Conservation (phyloP, 2,113 vertebrate genomes). For the Pollachius pollachius region DNA sequence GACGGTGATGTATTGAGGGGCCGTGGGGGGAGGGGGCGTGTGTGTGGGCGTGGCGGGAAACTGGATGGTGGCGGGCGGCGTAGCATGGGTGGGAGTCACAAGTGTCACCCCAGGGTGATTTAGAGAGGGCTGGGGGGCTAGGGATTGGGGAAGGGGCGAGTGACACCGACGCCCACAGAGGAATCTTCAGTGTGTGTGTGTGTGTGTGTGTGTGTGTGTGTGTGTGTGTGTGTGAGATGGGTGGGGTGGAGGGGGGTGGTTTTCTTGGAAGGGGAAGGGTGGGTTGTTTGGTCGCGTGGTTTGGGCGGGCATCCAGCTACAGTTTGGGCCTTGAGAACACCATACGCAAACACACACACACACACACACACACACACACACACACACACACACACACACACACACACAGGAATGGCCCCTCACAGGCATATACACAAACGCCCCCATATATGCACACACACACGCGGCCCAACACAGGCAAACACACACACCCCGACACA, state of each 20-base stretch:
- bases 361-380: not conserved
- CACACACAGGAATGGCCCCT: not conserved
- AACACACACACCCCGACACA: not conserved
- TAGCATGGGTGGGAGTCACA: conserved; percentile 50
- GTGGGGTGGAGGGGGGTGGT: conserved; percentile 12
- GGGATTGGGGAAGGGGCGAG: conserved; percentile 30
- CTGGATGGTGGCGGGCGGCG: conserved; percentile 8
- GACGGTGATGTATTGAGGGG: no score
- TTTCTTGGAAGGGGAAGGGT: conserved; percentile 36
- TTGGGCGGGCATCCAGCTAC: conserved; percentile 49
- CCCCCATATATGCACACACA: not conserved
- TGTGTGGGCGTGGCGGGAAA: not conserved
- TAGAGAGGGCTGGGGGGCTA: conserved; percentile 54
- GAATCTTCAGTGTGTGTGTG: conserved; percentile 48
- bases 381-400: not conserved
- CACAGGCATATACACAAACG: not conserved
- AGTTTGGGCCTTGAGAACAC: conserved; percentile 38
- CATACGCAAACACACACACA: conserved; percentile 16
- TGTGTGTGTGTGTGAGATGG: conserved; percentile 7
- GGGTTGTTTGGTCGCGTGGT: conserved; percentile 59
- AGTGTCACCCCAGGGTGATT: conserved; percentile 64
- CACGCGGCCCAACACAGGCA: not conserved
- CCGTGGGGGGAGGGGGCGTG: not conserved
- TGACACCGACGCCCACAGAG: conserved; percentile 55
- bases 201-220: conserved; percentile 30